Base-by-base conservation (phyloP, 2,113 vertebrate species). In the Siniperca knerii region DNA sequence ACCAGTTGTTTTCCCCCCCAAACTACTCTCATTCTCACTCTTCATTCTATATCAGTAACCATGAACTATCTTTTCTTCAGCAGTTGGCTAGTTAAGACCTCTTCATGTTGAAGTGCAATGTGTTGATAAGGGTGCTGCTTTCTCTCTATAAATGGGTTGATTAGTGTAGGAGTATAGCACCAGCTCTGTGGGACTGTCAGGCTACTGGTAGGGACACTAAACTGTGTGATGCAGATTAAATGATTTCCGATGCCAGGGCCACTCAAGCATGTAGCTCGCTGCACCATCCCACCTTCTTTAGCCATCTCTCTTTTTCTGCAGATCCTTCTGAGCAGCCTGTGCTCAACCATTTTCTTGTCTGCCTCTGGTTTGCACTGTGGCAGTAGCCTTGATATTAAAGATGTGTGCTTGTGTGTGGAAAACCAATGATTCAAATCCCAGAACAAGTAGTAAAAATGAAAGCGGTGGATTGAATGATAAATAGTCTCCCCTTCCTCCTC, bases 201-300 rank as follows among this genome's bases (percentile, higher is more conserved):
- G 76, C 46, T 57, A 82, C 61, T 82, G 86, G 85, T 84, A 73
- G 81, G 80, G 88, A 92, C 84, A 91, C 84, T 92, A 91, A 90
- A 89, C 91, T 92, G 90, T 83, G 84, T 94, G 91, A 93, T 94
- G 87, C 92, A 95, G 93, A 95, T 95, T 90, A 92, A 95, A 95
- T 94, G 90, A 94, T 95, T 94, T 94, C 92, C 89, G 65, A 94
- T 92, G 88, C 76, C 25, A 52, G 52, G 88, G 77, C 79, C 93
- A 83, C 74, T 93, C 81, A 68, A 78, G 92, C 89, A 55, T 93
- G 88, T 52, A 81, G 85, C 81, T 78, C 37, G 21, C 79, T 81
- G 75, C 75, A 25, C 12, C 70, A 57, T 65, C 76, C 76, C 4
- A 68, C 73, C 68, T 82, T 67, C 77, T 74, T 71, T 2, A 85